phyloP scores from a whole-genome alignment of 1,140 invertebrate species.

The Aradophagus sp. region DNA sequence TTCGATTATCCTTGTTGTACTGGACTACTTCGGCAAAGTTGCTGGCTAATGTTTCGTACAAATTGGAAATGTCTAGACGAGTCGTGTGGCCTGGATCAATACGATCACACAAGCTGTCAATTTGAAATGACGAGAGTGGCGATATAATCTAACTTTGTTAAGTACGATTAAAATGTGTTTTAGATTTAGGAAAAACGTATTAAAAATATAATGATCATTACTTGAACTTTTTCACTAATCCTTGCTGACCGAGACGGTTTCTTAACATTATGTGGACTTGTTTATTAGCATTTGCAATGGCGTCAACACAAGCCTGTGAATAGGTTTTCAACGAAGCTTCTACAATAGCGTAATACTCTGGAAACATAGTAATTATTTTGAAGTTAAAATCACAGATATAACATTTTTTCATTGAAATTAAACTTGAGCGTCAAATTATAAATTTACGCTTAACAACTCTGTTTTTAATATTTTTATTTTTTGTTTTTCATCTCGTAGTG shows the following conservation, averaged over 20 bases:
- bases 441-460: no score
- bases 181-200: slow-evolving; percentile 24
- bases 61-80: slow-evolving; percentile 85
- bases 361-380: slow-evolving; percentile 58
- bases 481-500: no score
- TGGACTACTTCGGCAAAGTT: slow-evolving; percentile 93
- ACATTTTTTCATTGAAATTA: no score
- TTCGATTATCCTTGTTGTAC: slow-evolving; percentile 95
- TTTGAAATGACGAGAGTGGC: no score
- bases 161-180: slow-evolving; percentile 23
- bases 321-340: slow-evolving; percentile 80
- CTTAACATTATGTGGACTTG: slow-evolving; percentile 80
- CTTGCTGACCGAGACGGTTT: slow-evolving; percentile 77
- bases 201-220: no score
- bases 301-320: slow-evolving; percentile 78
- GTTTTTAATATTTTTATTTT: no score
- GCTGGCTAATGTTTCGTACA: slow-evolving; percentile 86
- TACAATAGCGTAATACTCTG: slow-evolving; percentile 86
- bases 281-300: slow-evolving; percentile 79
- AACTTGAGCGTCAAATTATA: no score
- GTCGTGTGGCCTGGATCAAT: slow-evolving; percentile 77
- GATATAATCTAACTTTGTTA: no score
- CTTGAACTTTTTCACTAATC: slow-evolving; percentile 82
- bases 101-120: slow-evolving; percentile 83
- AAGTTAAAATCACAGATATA: no score